Percentiles rank a stretch among this genome's conserved stretches.
These are phyloP conservation scores for Dyspetes luteomarginatus DNA, from an alignment of 2,888 invertebrate species.

Conservation along the genomic window DNA sequence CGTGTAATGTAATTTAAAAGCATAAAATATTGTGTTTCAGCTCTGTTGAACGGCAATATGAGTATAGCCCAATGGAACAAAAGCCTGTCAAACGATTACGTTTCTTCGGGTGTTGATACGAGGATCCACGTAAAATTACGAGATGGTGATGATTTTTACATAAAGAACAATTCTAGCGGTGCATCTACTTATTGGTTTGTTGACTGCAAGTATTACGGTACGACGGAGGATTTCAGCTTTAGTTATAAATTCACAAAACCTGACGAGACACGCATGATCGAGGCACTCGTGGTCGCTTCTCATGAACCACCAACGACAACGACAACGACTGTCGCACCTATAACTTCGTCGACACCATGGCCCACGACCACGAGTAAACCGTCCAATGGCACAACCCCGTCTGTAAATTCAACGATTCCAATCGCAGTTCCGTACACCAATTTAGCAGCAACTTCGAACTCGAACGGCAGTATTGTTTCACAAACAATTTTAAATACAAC, in stretches of 20 bases:
- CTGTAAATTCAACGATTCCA: constrained; percentile 55
- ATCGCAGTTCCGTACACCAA: constrained; percentile 27
- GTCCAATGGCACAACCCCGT: constrained; percentile 55
- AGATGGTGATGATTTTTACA: constrained; percentile 86
- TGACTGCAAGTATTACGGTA: constrained; percentile 89
- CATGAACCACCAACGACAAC: constrained; percentile 85
- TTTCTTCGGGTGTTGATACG: constrained; percentile 85
- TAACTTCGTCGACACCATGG: constrained; percentile 74
- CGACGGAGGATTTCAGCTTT: constrained; percentile 86
- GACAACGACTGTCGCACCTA: constrained; percentile 76
- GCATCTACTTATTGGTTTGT: constrained; percentile 91
- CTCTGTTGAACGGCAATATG: constrained; percentile 88
- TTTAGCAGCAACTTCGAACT: background rate
- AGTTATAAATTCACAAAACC: constrained; percentile 87
- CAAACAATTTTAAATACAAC: constrained; percentile 26
- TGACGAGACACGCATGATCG: constrained; percentile 86
- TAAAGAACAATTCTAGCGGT: constrained; percentile 85
- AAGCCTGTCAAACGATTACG: constrained; percentile 85
- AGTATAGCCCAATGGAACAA: constrained; percentile 87
- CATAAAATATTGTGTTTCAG: constrained; percentile 82
- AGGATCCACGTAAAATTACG: constrained; percentile 84
- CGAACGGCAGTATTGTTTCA: background rate
- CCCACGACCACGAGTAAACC: constrained; percentile 62
- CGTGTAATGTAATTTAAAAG: background rate
- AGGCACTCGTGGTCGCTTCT: constrained; percentile 89